A percentile compares a stretch with the other conserved stretches of the same genome.
Evolutionary conservation across 1,140 invertebrate genomes (phyloP).

Genomic region (Psilanteris sp.): DNA sequence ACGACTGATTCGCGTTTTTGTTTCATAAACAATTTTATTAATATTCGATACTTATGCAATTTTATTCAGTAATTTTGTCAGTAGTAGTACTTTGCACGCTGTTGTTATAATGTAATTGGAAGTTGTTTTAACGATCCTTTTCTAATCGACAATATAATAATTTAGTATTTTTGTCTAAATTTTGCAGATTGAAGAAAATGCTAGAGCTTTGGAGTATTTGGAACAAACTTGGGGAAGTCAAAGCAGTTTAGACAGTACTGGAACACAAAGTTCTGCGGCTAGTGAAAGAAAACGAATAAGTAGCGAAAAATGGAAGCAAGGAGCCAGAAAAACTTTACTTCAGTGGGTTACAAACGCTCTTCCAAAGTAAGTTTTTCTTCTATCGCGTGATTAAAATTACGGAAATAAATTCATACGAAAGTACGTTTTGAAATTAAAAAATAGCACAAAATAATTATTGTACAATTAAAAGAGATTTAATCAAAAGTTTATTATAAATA

Average conservation of each 20-base stretch:
- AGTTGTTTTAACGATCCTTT: too few relatives aligned
- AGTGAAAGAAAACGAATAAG: constrained; percentile 76
- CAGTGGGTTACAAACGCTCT: constrained; percentile 97
- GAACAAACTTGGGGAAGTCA: constrained; percentile 89
- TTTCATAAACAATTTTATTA: too few relatives aligned
- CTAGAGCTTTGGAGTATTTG: constrained; percentile 92
- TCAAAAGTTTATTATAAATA: too few relatives aligned
- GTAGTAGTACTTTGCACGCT: constrained; percentile 29
- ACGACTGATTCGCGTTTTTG: constrained; percentile 1
- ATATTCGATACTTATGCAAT: too few relatives aligned
- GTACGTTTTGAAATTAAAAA: too few relatives aligned
- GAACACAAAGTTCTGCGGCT: constrained; percentile 84
- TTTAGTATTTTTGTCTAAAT: not conserved
- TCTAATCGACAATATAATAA: too few relatives aligned
- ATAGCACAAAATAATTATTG: too few relatives aligned
- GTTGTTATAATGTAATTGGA: not conserved
- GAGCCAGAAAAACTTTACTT: constrained; percentile 93
- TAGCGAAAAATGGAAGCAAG: constrained; percentile 89
- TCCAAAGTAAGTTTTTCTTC: constrained; percentile 85
- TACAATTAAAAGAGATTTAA: too few relatives aligned
- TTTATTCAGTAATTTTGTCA: constrained; percentile 1
- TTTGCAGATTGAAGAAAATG: constrained; percentile 96
- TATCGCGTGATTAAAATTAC: too few relatives aligned
- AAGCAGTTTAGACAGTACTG: constrained; percentile 88
- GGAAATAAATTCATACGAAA: too few relatives aligned